phyloP scores from a whole-genome alignment of 92 coral and sea anemone genomes.

The Hydrozoanthus gracilis region DNA sequence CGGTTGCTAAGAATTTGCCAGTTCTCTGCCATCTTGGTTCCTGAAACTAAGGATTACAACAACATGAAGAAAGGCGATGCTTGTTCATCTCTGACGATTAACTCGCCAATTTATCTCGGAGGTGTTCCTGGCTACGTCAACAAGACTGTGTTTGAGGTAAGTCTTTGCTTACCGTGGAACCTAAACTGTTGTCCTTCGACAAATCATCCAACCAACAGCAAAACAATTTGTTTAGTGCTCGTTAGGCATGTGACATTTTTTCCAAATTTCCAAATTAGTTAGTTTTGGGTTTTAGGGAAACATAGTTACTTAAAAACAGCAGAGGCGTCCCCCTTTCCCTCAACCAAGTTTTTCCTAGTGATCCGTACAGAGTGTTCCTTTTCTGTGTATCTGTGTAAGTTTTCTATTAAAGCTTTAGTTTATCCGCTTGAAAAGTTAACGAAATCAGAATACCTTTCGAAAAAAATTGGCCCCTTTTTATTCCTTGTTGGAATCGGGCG shows the following conservation, averaged over 20 bases:
- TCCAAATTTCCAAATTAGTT: too few relatives aligned
- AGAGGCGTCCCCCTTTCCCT: background rate
- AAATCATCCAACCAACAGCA: too few relatives aligned
- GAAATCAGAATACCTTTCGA: too few relatives aligned
- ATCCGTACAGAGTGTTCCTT: too few relatives aligned
- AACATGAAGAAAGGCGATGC: constrained; percentile 43
- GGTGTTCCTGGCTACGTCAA: constrained; percentile 80
- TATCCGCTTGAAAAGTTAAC: too few relatives aligned
- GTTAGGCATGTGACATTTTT: too few relatives aligned
- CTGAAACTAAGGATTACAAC: constrained; percentile 79
- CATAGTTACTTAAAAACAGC: background rate
- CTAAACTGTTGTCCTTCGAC: too few relatives aligned
- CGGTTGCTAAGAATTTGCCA: constrained; percentile 76
- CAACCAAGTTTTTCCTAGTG: background rate
- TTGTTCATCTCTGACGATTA: constrained; percentile 54
- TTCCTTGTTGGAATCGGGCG: background rate
- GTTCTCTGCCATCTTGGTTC: constrained; percentile 88
- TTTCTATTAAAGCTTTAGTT: too few relatives aligned
- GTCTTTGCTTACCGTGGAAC: background rate
- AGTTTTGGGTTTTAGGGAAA: background rate
- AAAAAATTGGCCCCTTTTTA: too few relatives aligned
- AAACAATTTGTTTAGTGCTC: too few relatives aligned
- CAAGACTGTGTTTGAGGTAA: constrained; percentile 84
- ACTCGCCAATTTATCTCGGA: constrained; percentile 81
- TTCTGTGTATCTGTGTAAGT: too few relatives aligned